Conservation (phyloP, 1,140 invertebrate genomes). For the Bombus superbus region DNA sequence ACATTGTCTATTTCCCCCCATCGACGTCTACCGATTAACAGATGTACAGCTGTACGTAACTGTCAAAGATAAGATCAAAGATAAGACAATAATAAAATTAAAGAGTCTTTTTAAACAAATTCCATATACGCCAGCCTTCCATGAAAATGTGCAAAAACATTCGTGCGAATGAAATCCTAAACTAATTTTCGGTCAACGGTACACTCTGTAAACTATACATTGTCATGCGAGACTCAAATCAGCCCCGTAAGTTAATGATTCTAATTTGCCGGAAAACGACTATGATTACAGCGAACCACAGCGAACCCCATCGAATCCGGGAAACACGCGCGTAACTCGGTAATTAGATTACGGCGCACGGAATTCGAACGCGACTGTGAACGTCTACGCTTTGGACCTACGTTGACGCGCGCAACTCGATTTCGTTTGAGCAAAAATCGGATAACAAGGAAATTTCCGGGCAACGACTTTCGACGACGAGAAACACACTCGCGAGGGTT, state of each 20-base stretch:
- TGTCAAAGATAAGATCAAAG: too few relatives aligned
- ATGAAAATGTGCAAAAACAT: too few relatives aligned
- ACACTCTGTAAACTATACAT: too few relatives aligned
- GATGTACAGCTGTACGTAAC: too few relatives aligned
- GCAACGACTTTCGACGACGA: background rate
- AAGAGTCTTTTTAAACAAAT: too few relatives aligned
- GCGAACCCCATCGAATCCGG: background rate
- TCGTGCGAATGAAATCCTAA: too few relatives aligned
- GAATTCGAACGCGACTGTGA: background rate
- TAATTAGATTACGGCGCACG: conserved; percentile 5
- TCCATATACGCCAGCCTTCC: too few relatives aligned
- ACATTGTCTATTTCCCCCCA: too few relatives aligned
- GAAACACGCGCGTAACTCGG: background rate
- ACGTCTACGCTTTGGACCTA: background rate
- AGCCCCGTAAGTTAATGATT: background rate
- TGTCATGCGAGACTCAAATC: background rate
- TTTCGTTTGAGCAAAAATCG: background rate
- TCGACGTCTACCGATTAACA: too few relatives aligned
- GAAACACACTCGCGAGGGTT: background rate
- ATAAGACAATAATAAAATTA: too few relatives aligned
- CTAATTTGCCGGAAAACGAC: background rate
- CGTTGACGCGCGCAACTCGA: background rate
- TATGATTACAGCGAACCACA: background rate
- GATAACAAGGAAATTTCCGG: background rate
- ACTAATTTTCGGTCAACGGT: too few relatives aligned